Conservation (phyloP, 2,797 vertebrate species). For the Lindbergichthys nudifrons region DNA sequence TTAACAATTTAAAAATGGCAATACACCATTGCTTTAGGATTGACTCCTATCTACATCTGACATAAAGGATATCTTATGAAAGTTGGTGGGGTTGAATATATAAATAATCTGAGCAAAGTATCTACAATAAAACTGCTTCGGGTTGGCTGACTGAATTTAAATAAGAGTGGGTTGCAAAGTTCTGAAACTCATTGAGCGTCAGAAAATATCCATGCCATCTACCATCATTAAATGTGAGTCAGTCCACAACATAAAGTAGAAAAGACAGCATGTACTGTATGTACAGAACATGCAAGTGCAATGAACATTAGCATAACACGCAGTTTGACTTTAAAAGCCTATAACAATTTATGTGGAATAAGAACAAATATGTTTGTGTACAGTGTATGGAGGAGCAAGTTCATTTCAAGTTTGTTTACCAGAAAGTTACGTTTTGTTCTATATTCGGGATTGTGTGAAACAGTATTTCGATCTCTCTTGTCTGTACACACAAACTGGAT, state of each 20-base stretch:
- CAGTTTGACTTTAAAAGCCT: conserved; percentile 2
- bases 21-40: background rate
- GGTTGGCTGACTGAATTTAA: background rate
- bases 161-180: background rate
- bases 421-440: background rate
- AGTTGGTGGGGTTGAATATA: background rate
- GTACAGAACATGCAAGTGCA: conserved; percentile 2
- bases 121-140: too few species aligned
- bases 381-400: background rate
- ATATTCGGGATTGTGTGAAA: too few species aligned
- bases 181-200: background rate
- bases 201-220: background rate
- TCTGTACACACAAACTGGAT: too few species aligned
- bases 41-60: background rate
- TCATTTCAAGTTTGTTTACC: background rate
- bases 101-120: too few species aligned
- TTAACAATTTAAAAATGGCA: background rate
- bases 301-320: background rate
- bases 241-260: background rate
- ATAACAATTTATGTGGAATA: background rate
- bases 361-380: background rate
- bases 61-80: background rate
- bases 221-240: background rate
- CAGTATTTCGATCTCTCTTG: too few species aligned
- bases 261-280: too few species aligned